These are phyloP conservation scores for Tolypeutes matacus DNA, from an alignment of 2,797 vertebrate species.

Conservation along the genomic window DNA sequence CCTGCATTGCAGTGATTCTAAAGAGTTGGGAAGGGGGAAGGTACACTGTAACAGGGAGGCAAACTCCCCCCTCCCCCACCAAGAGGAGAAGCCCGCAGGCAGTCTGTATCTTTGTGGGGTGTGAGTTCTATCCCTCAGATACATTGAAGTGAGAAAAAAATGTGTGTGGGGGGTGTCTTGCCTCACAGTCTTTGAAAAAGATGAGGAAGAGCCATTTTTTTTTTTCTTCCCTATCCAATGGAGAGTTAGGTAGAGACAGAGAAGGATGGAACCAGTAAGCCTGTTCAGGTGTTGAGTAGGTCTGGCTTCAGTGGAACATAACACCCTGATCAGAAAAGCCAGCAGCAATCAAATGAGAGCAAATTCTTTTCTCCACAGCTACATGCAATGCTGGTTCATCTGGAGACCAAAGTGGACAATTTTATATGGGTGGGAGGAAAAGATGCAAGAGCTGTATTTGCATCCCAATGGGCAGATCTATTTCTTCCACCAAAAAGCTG, in stretches of 20 bases:
- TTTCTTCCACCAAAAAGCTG: background rate
- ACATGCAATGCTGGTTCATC: background rate
- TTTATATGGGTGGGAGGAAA: no score
- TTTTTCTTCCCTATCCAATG: background rate
- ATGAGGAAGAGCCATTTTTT: background rate
- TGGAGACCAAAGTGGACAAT: background rate
- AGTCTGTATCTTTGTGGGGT: background rate
- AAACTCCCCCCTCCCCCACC: background rate
- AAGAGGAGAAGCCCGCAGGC: background rate
- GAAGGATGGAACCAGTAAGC: background rate
- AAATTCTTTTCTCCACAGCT: background rate
- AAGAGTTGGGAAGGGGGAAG: background rate
- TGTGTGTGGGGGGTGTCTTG: background rate
- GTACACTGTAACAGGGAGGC: accelerated
- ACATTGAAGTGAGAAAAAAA: background rate
- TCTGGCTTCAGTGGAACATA: background rate
- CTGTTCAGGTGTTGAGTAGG: background rate
- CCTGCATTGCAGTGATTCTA: background rate
- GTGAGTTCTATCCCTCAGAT: background rate
- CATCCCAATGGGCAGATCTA: background rate
- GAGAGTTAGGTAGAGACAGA: background rate
- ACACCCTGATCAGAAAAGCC: background rate
- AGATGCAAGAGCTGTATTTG: background rate
- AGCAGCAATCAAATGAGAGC: background rate
- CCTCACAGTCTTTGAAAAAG: background rate